Base-by-base conservation (phyloP, 2,113 vertebrate genomes). In the Phylloscopus trochiloides region DNA sequence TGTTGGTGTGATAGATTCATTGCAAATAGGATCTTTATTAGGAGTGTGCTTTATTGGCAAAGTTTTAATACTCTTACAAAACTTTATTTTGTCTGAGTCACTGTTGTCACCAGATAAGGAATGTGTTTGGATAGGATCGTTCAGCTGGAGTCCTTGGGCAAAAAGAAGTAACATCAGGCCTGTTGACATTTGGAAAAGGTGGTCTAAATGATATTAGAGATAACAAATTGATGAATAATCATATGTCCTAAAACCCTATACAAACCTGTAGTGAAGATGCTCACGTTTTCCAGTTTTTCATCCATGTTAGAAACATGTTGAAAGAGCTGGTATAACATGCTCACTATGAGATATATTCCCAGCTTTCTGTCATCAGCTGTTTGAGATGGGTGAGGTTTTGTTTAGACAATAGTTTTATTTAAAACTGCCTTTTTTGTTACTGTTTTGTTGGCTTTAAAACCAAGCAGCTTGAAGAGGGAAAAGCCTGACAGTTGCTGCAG, bases 1-100 rank as follows among this genome's bases (percentile, higher is more conserved):
- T 68, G 26, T 47, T 74, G 62, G 59, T 71, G 34, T 74, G 72
- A 47, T 40, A 71, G 59, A 45, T 68, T 75, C 4, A 70, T 77
- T 93, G 48, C 52, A 87, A 77, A 68, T 20, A 57, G 21, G 16
- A 51, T 57, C 48, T 70, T 92, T 87, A 82, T n/a, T n/a, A 36
- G 32, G 29, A 48, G 48, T 40, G 25, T 62, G 48, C 59, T 92
- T 87, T 91, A 80, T 59, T 92, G 94, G 42, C 40, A 38, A 34
- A 86, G 48, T 66, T 92, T 78, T 74, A 86, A 47, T 52, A 74
- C 62, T 86, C 55, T 92, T 93, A 62, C 72, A 92, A 91, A 75
- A 91, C 67, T 61, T 84, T 92, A 38, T 59, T 97, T 96, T 96
- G 94, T 94, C 97, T 97, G 96, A 97, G 95, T 97, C 96, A 97